phyloP scores from a whole-genome alignment of 2,113 vertebrate species.

The Pitta sordida region DNA sequence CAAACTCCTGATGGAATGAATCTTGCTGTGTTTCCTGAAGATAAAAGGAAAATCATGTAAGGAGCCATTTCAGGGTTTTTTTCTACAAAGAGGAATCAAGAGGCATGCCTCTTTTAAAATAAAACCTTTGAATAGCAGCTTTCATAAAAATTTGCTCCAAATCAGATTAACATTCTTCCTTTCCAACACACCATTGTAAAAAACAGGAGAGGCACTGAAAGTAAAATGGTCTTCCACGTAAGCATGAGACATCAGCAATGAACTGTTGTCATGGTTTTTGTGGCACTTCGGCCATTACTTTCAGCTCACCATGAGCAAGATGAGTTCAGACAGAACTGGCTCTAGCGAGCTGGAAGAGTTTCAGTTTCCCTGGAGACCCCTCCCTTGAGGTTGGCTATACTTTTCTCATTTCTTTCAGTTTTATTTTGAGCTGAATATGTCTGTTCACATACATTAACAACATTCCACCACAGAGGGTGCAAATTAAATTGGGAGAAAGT shows the following conservation, averaged over 20 bases:
- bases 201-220: neutral
- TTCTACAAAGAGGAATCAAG: neutral
- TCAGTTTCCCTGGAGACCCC: neutral
- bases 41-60: slow-evolving; percentile 57
- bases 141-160: neutral
- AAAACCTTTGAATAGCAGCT: neutral
- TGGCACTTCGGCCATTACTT: neutral
- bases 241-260: neutral
- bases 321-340: neutral
- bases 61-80: neutral
- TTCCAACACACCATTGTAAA: neutral
- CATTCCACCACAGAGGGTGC: neutral
- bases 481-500: neutral
- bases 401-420: neutral
- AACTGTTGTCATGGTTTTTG: neutral
- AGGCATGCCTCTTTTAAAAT: neutral
- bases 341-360: neutral
- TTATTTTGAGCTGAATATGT: neutral
- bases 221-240: neutral
- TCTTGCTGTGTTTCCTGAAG: slow-evolving; percentile 94
- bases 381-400: neutral
- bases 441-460: neutral
- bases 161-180: neutral
- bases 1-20: slow-evolving; percentile 84
- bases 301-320: neutral